These are phyloP conservation scores for Subacronicta megacephala DNA, from an alignment of 2,888 invertebrate species.

Conservation along the genomic window DNA sequence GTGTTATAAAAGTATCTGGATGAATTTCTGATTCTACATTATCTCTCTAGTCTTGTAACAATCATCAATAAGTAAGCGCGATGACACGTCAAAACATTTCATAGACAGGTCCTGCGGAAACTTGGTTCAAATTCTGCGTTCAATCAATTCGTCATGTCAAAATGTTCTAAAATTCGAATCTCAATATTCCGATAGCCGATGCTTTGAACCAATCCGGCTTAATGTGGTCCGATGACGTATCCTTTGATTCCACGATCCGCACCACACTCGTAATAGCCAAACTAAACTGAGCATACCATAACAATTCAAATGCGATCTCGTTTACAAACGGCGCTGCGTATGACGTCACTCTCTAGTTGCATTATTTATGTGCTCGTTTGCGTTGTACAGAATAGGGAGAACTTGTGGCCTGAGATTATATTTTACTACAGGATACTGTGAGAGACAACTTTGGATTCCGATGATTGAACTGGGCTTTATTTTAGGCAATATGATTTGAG, in stretches of 20 bases:
- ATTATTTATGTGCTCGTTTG: constrained; percentile 83
- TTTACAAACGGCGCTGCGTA: constrained; percentile 77
- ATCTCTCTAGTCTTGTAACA: too few species aligned
- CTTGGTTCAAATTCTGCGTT: too few species aligned
- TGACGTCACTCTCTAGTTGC: constrained; percentile 81
- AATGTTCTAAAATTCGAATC: not conserved
- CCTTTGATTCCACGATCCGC: constrained; percentile 40
- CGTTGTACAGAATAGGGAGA: constrained; percentile 58
- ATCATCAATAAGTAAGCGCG: too few species aligned
- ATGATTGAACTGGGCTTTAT: constrained; percentile 15
- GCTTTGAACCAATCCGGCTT: constrained; percentile 18
- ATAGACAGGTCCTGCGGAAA: too few species aligned
- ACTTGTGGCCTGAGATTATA: constrained; percentile 59
- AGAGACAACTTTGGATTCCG: constrained; percentile 26
- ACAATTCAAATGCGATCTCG: constrained; percentile 77
- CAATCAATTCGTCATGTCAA: not conserved
- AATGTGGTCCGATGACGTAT: constrained; percentile 40
- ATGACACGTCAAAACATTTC: too few species aligned
- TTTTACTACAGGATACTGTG: constrained; percentile 51
- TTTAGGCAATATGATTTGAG: not conserved
- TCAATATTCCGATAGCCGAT: constrained; percentile 7
- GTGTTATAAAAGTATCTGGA: too few species aligned
- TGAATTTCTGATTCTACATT: too few species aligned
- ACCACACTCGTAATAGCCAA: constrained; percentile 47
- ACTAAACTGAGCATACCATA: constrained; percentile 61